Evolutionary conservation across 2,113 vertebrate species (phyloP).

Genomic region (Suncus etruscus): DNA sequence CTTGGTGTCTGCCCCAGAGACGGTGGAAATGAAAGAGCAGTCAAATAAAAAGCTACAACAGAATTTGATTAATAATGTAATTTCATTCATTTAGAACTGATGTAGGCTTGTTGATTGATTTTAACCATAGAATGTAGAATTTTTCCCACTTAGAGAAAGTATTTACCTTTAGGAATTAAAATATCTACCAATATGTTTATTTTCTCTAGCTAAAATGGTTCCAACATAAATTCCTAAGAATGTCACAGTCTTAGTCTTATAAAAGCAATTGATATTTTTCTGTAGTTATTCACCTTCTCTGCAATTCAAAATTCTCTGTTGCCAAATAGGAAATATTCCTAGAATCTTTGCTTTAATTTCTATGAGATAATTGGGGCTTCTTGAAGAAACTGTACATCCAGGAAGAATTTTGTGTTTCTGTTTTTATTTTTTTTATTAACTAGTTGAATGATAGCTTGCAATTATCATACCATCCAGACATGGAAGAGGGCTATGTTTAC

Average conservation of each 20-base stretch:
- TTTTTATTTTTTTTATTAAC: constrained; percentile 7
- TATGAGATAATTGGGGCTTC: neutral
- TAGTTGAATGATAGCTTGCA: constrained; percentile 47
- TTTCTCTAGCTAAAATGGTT: neutral
- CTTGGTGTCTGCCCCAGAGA: constrained; percentile 6
- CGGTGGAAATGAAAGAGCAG: neutral
- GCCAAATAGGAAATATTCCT: constrained; percentile 18
- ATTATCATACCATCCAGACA: neutral
- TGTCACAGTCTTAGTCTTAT: neutral
- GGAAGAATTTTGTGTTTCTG: constrained; percentile 1
- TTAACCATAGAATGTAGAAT: constrained; percentile 35
- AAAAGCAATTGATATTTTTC: neutral
- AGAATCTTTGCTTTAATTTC: constrained; percentile 1
- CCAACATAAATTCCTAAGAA: neutral
- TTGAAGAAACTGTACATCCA: neutral
- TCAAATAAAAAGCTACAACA: neutral
- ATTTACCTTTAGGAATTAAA: neutral
- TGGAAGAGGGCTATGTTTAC: constrained; percentile 66
- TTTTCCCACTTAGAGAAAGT: neutral
- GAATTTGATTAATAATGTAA: neutral
- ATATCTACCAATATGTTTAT: neutral
- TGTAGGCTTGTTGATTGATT: neutral
- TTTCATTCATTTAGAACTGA: constrained; percentile 42
- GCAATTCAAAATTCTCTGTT: constrained; percentile 7
- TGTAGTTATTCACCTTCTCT: neutral